A percentile compares a stretch with the other conserved stretches of the same genome.
Conservation (phyloP, 2,113 vertebrate genomes). For the Indri indri region DNA sequence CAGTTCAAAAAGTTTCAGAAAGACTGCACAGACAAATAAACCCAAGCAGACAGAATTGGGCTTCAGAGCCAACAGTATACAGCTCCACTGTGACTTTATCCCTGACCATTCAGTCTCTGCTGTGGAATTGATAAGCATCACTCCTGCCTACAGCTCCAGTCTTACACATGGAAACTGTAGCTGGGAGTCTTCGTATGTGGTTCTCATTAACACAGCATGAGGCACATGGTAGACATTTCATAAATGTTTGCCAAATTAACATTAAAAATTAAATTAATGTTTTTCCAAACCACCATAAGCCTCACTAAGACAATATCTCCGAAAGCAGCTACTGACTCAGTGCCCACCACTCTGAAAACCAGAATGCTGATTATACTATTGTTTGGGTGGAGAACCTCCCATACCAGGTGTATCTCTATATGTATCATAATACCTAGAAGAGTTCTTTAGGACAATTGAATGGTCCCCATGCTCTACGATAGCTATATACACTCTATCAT, state of each 20-base stretch:
- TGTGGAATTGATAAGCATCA: neutral
- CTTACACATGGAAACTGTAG: neutral
- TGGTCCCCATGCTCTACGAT: neutral
- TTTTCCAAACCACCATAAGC: neutral
- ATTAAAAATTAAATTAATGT: neutral
- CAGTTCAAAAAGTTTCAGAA: neutral
- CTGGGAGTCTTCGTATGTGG: neutral
- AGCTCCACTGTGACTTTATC: neutral
- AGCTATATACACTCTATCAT: neutral
- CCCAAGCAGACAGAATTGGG: neutral
- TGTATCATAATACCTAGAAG: neutral
- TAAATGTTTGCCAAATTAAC: neutral
- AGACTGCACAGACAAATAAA: neutral
- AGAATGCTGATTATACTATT: neutral
- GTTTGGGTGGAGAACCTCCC: neutral
- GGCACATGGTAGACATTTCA: neutral
- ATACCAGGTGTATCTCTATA: neutral
- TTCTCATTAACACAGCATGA: neutral
- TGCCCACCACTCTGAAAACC: neutral
- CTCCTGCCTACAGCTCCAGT: neutral
- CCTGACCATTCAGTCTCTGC: neutral
- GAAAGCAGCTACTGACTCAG: neutral
- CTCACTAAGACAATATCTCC: neutral
- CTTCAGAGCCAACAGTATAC: neutral
- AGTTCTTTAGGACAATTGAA: neutral